These are phyloP conservation scores for Eudyptes chrysolophus DNA, from an alignment of 2,113 vertebrate genomes.

Conservation along the genomic window DNA sequence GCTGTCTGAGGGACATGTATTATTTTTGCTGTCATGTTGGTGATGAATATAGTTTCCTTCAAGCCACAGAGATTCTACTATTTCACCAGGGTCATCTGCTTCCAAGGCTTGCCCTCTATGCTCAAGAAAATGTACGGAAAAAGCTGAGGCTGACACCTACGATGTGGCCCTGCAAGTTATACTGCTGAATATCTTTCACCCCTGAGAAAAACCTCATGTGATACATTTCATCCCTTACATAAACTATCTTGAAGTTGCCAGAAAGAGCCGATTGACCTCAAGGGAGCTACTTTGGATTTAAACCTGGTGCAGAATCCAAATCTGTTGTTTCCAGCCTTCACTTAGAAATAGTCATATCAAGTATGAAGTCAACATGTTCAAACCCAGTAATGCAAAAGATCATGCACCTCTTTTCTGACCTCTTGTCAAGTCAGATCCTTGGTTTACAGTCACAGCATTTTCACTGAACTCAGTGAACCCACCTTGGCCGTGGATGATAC, in stretches of 20 bases:
- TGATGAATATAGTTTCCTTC: neutral
- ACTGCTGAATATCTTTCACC: neutral
- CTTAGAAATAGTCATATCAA: neutral
- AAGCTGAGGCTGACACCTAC: neutral
- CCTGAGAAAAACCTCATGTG: neutral
- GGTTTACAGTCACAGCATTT: neutral
- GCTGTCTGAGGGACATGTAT: neutral
- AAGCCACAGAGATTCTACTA: neutral
- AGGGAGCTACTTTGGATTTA: neutral
- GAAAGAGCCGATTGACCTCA: neutral
- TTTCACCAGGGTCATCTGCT: neutral
- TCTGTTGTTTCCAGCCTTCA: neutral
- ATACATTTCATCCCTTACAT: neutral
- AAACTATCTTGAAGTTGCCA: neutral
- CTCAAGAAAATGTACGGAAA: neutral
- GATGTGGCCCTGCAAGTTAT: neutral
- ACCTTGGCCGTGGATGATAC: neutral
- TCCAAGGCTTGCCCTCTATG: neutral
- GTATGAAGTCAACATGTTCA: neutral
- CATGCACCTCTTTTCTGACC: neutral
- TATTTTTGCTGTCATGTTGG: neutral
- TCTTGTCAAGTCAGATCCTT: neutral
- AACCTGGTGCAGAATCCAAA: neutral
- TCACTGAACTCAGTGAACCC: neutral
- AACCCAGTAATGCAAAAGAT: neutral